phyloP scores from a whole-genome alignment of 2,113 vertebrate species.

The Istiophorus platypterus region DNA sequence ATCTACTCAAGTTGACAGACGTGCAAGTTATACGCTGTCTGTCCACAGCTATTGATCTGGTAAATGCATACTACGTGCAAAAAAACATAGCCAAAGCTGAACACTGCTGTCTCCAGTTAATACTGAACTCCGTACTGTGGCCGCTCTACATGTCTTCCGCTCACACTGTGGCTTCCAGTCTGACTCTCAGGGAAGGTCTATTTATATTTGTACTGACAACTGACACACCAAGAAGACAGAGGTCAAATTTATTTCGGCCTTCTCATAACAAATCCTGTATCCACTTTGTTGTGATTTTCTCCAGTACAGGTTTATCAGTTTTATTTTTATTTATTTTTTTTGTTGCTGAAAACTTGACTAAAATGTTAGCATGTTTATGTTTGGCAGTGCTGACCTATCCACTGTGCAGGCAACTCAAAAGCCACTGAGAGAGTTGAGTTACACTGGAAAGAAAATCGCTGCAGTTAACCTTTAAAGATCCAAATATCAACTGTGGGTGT shows the following conservation, averaged over 20 bases:
- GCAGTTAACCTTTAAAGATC: slow-evolving; percentile 56
- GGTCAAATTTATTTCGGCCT: slow-evolving; percentile 62
- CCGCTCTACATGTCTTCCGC: slow-evolving; percentile 23
- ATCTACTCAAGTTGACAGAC: background rate
- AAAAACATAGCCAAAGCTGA: background rate
- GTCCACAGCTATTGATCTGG: background rate
- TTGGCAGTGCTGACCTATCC: background rate
- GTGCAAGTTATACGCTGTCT: background rate
- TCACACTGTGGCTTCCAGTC: slow-evolving; percentile 39
- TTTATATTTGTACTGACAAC: slow-evolving; percentile 71
- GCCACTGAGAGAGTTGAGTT: background rate
- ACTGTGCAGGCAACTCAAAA: background rate
- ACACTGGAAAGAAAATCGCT: background rate
- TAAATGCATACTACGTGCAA: background rate
- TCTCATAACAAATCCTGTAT: slow-evolving; percentile 14
- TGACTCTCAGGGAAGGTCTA: slow-evolving; percentile 54
- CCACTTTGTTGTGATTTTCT: slow-evolving; percentile 22
- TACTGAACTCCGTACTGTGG: background rate
- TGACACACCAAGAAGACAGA: slow-evolving; percentile 58
- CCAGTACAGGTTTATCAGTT: background rate
- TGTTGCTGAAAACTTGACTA: background rate
- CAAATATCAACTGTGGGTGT: slow-evolving; percentile 42
- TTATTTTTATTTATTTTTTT: background rate
- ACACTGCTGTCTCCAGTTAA: background rate
- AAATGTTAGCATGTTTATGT: background rate